Evolutionary conservation across 2,888 invertebrate species (phyloP).

Genomic region (Latrodectus hesperus): DNA sequence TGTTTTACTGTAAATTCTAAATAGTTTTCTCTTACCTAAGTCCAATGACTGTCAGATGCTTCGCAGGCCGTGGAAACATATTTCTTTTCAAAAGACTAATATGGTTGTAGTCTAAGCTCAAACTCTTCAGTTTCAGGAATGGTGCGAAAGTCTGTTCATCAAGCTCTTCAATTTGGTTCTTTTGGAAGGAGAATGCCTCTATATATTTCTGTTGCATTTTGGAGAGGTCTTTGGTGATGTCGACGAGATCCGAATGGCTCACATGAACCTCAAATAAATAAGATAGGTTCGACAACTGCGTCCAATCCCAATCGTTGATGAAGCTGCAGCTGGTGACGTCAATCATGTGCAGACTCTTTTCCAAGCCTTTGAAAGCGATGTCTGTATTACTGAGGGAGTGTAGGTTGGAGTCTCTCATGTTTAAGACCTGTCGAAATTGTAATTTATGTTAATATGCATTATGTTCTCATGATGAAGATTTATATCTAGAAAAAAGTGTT

Average conservation of each 20-base stretch:
- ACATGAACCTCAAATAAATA: slow-evolving; percentile 27
- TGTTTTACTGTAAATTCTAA: too few relatives aligned
- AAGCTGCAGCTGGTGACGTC: slow-evolving; percentile 41
- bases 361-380: slow-evolving; percentile 20
- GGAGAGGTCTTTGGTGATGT: slow-evolving; percentile 17
- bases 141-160: slow-evolving; percentile 17
- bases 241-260: slow-evolving; percentile 8
- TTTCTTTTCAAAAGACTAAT: slow-evolving; percentile 21
- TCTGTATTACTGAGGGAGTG: slow-evolving; percentile 9
- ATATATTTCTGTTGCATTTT: slow-evolving; percentile 17
- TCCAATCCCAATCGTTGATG: slow-evolving; percentile 33
- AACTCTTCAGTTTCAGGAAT: slow-evolving; percentile 20
- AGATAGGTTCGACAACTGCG: slow-evolving; percentile 5
- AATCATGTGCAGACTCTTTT: slow-evolving; percentile 20
- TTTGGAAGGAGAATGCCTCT: slow-evolving; percentile 25
- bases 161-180: slow-evolving; percentile 21
- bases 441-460: too few relatives aligned
- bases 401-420: slow-evolving; percentile 32
- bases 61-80: slow-evolving; percentile 30
- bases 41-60: slow-evolving; percentile 22
- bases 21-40: slow-evolving; percentile 10
- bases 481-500: too few relatives aligned
- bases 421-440: slow-evolving; percentile 12
- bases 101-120: slow-evolving; percentile 35
- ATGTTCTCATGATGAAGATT: too few relatives aligned